Percentiles rank a stretch among this genome's conserved stretches.
These are phyloP conservation scores for Bombus superbus DNA, from an alignment of 1,140 invertebrate species.

Conservation along the genomic window DNA sequence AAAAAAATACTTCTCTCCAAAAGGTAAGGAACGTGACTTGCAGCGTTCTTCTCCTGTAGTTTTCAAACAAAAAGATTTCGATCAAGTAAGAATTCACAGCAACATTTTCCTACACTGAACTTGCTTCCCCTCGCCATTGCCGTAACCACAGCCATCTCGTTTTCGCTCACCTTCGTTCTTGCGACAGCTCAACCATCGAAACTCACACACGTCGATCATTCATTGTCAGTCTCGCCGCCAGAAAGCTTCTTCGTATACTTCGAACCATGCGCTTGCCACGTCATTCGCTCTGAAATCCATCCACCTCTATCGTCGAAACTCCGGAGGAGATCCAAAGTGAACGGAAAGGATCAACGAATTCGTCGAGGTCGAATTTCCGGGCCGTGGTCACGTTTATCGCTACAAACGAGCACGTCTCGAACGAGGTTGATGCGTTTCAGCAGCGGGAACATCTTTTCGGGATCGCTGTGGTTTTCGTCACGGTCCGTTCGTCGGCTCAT, in stretches of 20 bases:
- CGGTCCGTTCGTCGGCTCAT: slow-evolving; percentile 60
- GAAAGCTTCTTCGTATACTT: neutral
- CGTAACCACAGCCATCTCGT: neutral
- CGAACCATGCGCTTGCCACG: neutral
- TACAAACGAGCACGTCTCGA: neutral
- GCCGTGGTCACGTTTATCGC: neutral
- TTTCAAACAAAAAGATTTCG: neutral
- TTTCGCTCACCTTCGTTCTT: neutral
- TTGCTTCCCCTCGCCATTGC: neutral
- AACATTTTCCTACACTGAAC: neutral
- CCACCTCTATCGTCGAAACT: neutral
- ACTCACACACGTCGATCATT: neutral
- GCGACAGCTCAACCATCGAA: neutral
- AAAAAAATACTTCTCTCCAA: no score
- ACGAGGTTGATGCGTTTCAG: slow-evolving; percentile 34
- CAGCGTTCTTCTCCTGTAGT: no score
- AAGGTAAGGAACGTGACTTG: no score
- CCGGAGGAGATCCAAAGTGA: neutral
- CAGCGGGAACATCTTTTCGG: slow-evolving; percentile 39
- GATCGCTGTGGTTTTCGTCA: slow-evolving; percentile 48
- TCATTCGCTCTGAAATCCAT: neutral
- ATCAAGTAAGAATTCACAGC: neutral
- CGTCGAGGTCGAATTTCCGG: neutral
- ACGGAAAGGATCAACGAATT: neutral
- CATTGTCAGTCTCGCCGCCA: neutral